phyloP scores from a whole-genome alignment of 1,140 invertebrate genomes.

The Schmidtea mediterranea region DNA sequence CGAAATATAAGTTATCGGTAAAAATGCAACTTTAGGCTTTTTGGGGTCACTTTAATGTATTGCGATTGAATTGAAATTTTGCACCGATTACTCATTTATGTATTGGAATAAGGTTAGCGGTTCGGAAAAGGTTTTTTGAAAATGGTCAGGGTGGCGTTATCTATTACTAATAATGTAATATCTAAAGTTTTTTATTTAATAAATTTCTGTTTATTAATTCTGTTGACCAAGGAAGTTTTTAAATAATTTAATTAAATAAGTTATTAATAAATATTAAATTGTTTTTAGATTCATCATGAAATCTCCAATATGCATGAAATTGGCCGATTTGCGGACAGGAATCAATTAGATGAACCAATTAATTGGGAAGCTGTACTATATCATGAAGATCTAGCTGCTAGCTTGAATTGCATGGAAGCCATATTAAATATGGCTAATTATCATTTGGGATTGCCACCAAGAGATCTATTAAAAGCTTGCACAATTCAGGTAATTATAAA shows the following conservation, averaged over 20 bases:
- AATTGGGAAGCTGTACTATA: constrained; percentile 32
- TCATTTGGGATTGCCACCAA: constrained; percentile 16
- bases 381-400: constrained; percentile 32
- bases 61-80: too few relatives aligned
- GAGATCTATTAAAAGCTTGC: neutral
- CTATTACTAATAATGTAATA: too few relatives aligned
- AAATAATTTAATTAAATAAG: too few relatives aligned
- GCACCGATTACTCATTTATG: too few relatives aligned
- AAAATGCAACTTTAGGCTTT: too few relatives aligned
- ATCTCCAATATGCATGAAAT: constrained; percentile 34
- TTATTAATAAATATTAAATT: neutral
- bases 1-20: too few relatives aligned
- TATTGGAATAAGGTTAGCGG: too few relatives aligned
- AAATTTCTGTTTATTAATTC: too few relatives aligned
- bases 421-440: constrained; percentile 30
- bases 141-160: too few relatives aligned
- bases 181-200: neutral
- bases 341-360: constrained; percentile 11
- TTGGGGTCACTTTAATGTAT: too few relatives aligned
- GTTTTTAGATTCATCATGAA: constrained; percentile 31
- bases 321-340: constrained; percentile 26
- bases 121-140: too few relatives aligned
- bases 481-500: neutral
- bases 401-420: constrained; percentile 31
- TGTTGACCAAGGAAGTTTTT: too few relatives aligned